These are phyloP conservation scores for Catharus fuscescens DNA, from an alignment of 2,113 vertebrate genomes.

Conservation along the genomic window DNA sequence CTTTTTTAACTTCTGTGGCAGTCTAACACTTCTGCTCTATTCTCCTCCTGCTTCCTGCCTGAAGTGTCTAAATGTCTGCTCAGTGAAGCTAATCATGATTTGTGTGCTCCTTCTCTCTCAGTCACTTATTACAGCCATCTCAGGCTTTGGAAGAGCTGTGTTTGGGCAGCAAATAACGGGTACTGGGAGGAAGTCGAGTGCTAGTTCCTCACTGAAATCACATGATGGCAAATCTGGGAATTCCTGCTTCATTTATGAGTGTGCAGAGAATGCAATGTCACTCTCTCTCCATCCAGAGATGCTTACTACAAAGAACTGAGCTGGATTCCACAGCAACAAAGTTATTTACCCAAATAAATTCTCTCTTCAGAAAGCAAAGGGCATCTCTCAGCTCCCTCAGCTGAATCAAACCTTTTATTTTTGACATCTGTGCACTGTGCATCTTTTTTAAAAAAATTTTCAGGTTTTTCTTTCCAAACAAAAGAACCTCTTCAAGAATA, in stretches of 20 bases:
- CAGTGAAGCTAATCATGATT: neutral
- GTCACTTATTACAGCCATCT: neutral
- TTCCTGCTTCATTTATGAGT: conserved; percentile 66
- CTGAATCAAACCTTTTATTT: neutral
- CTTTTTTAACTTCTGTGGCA: neutral
- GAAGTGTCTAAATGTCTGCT: neutral
- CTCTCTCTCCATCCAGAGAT: conserved; percentile 37
- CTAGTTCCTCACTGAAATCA: conserved; percentile 62
- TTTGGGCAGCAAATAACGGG: conserved; percentile 14
- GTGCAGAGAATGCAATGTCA: conserved; percentile 39
- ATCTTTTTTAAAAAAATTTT: neutral
- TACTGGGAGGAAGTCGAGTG: conserved; percentile 19
- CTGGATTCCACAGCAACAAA: neutral
- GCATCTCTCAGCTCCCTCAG: neutral
- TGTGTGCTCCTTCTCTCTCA: neutral
- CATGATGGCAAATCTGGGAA: conserved; percentile 68
- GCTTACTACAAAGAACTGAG: conserved; percentile 47
- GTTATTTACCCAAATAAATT: neutral
- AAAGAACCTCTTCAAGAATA: neutral
- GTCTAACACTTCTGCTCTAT: neutral
- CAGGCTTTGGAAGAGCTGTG: neutral
- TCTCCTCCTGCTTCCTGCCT: neutral
- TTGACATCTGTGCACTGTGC: neutral
- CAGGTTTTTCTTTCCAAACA: neutral
- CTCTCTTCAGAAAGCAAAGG: neutral